Base-by-base conservation (phyloP, 2,888 invertebrate species). In the Cosmia pyralina region DNA sequence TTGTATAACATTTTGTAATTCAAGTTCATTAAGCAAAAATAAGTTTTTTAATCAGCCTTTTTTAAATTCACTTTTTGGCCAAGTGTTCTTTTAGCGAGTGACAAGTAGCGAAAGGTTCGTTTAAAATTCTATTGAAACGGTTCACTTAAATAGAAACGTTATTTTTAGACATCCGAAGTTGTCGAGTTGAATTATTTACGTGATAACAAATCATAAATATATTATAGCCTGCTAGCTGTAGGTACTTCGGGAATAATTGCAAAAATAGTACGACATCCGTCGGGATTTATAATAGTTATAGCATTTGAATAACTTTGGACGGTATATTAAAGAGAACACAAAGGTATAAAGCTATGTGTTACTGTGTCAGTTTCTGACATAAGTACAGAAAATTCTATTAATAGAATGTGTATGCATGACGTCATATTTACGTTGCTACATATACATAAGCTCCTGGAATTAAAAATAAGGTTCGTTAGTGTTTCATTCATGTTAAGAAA, bases 401-500 rank as follows among this genome's bases (percentile, higher is more conserved):
- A 63, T 59, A 44, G 58, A 6, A 63, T 60, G 17, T 72, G 53
- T 69, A 46, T 60, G 63, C 4, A 69, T 74, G 73, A 78, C 65
- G 79, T 81, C 85, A 81, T 60, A 65, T 80, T 73, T 63, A 63
- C 38, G 57, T 75, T 72, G 67, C 46, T 69, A 44, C 48, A 57
- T 77, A 62, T 48, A 59, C 48, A 74, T 71, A 46, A 50, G 28
- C 53, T 57, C 22, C 38, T 70, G 58, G 44, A 81, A 82, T 84
- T 79, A 85, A 88, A 85, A 84, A 55, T 73, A 84, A 82, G 87
- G 85, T 90, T 92, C 89, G 89, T 91, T 91, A 91, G 89, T 77
- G 87, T 83, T 91, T 88, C 90, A 92, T 92, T 92, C 91, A 92
- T 85, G 70, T 72, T 79, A 75, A 63, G 76, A 83, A 87, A 87